These are phyloP conservation scores for Trachops cirrhosus DNA, from an alignment of 2,797 vertebrate species.

Conservation along the genomic window DNA sequence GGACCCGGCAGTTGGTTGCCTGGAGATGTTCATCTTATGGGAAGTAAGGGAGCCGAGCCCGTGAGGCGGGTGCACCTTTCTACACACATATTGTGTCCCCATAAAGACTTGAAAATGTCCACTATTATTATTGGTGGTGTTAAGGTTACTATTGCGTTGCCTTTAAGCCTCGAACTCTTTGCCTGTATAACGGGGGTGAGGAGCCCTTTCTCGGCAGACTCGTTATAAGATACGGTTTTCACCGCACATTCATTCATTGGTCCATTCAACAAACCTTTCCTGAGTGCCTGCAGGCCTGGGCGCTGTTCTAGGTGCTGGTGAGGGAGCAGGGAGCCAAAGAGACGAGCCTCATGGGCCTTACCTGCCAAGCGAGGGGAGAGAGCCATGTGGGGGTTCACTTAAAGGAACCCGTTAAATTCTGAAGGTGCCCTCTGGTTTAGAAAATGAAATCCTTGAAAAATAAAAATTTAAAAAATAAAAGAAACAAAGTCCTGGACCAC, in stretches of 20 bases:
- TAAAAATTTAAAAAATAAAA: background rate
- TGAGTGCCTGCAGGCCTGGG: fast-evolving
- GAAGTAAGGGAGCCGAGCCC: background rate
- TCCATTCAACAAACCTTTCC: background rate
- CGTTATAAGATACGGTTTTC: background rate
- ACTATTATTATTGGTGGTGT: background rate
- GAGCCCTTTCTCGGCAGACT: background rate
- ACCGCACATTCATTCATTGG: background rate
- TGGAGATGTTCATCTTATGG: background rate
- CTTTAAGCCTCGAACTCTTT: background rate
- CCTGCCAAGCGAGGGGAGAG: background rate
- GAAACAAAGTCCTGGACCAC: background rate
- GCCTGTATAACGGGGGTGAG: background rate
- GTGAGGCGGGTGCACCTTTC: background rate
- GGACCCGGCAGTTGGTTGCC: background rate
- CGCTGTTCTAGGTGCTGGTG: background rate
- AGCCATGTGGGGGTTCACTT: background rate
- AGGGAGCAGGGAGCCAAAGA: background rate
- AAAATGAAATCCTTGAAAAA: background rate
- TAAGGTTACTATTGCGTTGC: background rate
- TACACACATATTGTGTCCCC: background rate
- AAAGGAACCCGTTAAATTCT: background rate
- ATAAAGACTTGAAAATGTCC: background rate
- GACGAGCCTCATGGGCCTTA: background rate
- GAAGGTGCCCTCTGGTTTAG: background rate